Base-by-base conservation (phyloP, 2,113 vertebrate species). In the Illadopsis cleaveri region DNA sequence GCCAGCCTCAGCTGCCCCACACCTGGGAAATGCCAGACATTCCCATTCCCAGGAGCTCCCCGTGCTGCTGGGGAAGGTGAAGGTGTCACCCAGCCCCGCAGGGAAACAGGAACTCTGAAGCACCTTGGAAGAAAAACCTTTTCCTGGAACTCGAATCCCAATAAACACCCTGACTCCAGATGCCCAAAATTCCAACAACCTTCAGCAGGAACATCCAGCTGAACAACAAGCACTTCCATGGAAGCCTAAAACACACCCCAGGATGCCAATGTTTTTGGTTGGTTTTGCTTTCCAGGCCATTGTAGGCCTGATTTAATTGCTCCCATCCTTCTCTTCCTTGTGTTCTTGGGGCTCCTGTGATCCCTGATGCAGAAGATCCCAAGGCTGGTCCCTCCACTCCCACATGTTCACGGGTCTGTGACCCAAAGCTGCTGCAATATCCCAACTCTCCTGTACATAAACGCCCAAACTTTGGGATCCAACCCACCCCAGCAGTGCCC, bases 21-120 rank as follows among this genome's bases (percentile, higher is more conserved):
- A 25, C 16, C 8, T 2, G 24, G 13, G 14, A 37, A 44, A 44
- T 12, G 3, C 12, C 1, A 1, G 7, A n/a, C n/a, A 22, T 4
- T 48, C 37, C 16, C 10, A 6, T 2, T 23, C 35, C 51, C 71
- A 35, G 71, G 40, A 57, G 42, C 35, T 35, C 60, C 70, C 53
- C 19, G 30, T 2, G 56, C 66, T 44, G 56, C 21, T 19, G 16
- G 16, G 31, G 38, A 27, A 44, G 37, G 45, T 3, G 4, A 2
- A 31, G 22, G 37, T 12, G 62, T 6, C 72, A 23, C 33, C 38
- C 72, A 60, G 72, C 27, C 53, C 62, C 12, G 33, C 51, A 66
- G 21, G 35, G 25, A 58, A 31, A 42, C 44, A 24, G 6, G 12
- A 35, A 50, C 33, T 31, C 45, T 15, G 15, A 37, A 22, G 25